These are phyloP conservation scores for Coregonus clupeaformis DNA, from an alignment of 2,113 vertebrate species.

Conservation along the genomic window DNA sequence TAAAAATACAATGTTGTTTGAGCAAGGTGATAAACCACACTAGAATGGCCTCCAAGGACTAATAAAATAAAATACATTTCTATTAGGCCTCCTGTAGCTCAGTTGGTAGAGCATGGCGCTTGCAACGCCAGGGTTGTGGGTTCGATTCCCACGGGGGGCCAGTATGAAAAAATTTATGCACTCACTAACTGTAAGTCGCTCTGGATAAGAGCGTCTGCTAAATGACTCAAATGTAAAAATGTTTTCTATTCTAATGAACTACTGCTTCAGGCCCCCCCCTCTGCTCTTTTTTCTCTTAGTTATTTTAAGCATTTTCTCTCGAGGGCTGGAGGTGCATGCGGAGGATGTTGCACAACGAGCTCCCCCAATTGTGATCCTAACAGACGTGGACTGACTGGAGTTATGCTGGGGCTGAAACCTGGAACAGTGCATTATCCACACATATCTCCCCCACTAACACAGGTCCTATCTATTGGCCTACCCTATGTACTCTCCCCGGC, in stretches of 20 bases:
- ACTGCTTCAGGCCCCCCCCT: not conserved
- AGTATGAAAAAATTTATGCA: too few relatives aligned
- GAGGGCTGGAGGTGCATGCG: slow-evolving; percentile 4
- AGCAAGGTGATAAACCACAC: not conserved
- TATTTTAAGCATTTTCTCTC: slow-evolving; percentile 26
- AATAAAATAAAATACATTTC: too few relatives aligned
- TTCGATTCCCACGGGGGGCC: too few relatives aligned
- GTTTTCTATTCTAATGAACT: slow-evolving; percentile 24
- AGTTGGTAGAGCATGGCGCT: too few relatives aligned
- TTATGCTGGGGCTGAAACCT: not conserved
- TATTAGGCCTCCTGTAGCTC: too few relatives aligned
- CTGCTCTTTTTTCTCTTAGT: slow-evolving; percentile 13
- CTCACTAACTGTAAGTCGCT: too few relatives aligned
- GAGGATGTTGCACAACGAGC: not conserved
- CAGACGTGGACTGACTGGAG: not conserved
- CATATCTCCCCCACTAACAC: not conserved
- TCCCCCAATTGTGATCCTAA: not conserved
- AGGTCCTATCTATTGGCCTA: not conserved
- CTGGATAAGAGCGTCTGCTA: too few relatives aligned
- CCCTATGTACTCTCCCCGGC: not conserved
- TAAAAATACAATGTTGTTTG: not conserved
- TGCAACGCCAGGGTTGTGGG: too few relatives aligned
- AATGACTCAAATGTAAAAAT: too few relatives aligned
- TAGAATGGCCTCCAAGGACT: slow-evolving; percentile 20
- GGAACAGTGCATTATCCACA: not conserved